Conservation (phyloP, 2,797 vertebrate genomes). For the Aplochiton taeniatus region DNA sequence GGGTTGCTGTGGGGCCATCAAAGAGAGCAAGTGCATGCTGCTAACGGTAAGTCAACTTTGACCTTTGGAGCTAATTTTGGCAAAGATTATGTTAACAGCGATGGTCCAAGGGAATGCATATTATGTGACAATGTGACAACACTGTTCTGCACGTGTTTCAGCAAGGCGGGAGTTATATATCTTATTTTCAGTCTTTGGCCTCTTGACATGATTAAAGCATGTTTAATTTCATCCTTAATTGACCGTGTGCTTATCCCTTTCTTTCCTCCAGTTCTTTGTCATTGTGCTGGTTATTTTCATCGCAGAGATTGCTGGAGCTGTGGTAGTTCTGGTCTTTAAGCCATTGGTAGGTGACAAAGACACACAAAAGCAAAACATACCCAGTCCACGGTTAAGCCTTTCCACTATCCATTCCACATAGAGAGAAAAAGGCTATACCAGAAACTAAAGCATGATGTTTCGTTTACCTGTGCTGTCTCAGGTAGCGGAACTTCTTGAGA, state of each 20-base stretch:
- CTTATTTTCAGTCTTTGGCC: not conserved
- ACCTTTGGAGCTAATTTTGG: not conserved
- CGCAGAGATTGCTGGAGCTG: conserved; percentile 69
- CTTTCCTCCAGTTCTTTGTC: conserved; percentile 74
- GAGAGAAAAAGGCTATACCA: too few species aligned
- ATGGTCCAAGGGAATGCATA: too few species aligned
- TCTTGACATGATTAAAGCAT: too few species aligned
- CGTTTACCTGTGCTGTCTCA: conserved; percentile 34
- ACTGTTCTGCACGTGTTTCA: too few species aligned
- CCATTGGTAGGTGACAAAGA: conserved; percentile 66
- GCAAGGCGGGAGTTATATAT: too few species aligned
- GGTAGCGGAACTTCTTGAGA: conserved; percentile 53
- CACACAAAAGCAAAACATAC: not conserved
- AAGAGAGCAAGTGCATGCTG: conserved; percentile 81
- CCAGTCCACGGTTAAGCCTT: too few species aligned
- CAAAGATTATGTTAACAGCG: not conserved
- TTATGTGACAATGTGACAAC: too few species aligned
- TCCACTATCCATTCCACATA: too few species aligned
- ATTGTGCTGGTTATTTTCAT: conserved; percentile 80
- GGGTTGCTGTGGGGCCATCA: conserved; percentile 81
- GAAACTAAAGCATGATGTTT: not conserved
- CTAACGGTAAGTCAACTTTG: conserved; percentile 69
- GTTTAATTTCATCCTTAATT: not conserved
- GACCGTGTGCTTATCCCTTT: not conserved
- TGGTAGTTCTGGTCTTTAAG: conserved; percentile 74